Base-by-base conservation (phyloP, 2,797 vertebrate genomes). In the Triplophysa bombifrons region DNA sequence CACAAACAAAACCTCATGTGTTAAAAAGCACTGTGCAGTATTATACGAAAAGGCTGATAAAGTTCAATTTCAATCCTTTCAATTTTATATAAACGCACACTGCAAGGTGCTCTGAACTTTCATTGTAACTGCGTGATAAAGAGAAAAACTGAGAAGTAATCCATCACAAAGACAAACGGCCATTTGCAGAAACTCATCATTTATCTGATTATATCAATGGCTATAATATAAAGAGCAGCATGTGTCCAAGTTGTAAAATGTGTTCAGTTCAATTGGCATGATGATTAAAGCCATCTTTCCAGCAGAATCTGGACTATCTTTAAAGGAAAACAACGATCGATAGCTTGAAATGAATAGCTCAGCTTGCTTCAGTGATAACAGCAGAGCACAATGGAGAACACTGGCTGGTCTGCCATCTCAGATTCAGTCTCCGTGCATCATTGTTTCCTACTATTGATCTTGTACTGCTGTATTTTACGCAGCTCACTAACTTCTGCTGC, bases 371-470 rank as follows among this genome's bases (percentile, higher is more conserved):
- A 34, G 51, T 11, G 80, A 78, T 78, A 78, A 73, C 22, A 50
- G 5, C 48, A 55, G 48, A 71, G 41, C 56, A 78, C 56, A 78
- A 71, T 46, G 38, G 22, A 72, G 60, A 66, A 72, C 8, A 30
- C n/a, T 41, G 76, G 50, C 67, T 72, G 68, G 20, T 51, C 10
- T 11, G 16, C 11, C 64, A 74, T 63, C 58, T 74, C 56, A 16
- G 44, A 19, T 76, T 8, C 7, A 58, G 38, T 68, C 25, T n/a
- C 66, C 34, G 65, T 17, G 13, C 44, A 17, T 63, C n/a, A 58
- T 41, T 53, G 46, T 71, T 79, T 38, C 65, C 77, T 65, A 20
- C 69, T 72, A 72, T 79, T 66, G 60, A 72, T 79, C 69, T 56
- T 46, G 17, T 25, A 72, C 69, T 19, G 9, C 27, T 79, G 77